Evolutionary conservation across 2,888 invertebrate genomes (phyloP).

Genomic region (Drosophila dives): DNA sequence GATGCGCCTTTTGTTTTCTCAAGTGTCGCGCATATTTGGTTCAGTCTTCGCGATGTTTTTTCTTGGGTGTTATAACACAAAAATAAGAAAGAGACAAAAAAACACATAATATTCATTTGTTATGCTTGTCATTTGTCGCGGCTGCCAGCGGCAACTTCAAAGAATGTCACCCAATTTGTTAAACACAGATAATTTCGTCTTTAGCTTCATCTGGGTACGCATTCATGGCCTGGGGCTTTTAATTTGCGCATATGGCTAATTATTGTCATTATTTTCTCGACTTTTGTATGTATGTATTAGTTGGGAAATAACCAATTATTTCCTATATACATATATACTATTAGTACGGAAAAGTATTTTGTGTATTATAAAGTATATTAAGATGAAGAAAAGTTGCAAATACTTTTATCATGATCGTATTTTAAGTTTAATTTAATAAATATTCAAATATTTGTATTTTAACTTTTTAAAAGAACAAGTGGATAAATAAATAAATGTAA

Average conservation of each 20-base stretch:
- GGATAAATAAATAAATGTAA: not conserved
- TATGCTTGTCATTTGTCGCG: conserved; percentile 81
- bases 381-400: not conserved
- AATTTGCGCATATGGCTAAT: conserved; percentile 67
- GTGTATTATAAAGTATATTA: not conserved
- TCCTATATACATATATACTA: not conserved
- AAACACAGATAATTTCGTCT: conserved; percentile 72
- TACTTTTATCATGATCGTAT: not conserved
- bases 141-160: conserved; percentile 77
- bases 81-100: conserved; percentile 47
- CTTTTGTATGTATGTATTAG: not conserved
- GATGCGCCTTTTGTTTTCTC: conserved; percentile 65
- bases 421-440: not conserved
- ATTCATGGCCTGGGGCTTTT: conserved; percentile 37
- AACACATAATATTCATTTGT: conserved; percentile 82
- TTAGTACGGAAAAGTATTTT: not conserved
- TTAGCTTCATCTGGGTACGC: conserved; percentile 30
- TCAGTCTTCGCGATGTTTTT: conserved; percentile 36
- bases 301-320: not conserved
- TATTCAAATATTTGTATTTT: not conserved
- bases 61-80: conserved; percentile 57
- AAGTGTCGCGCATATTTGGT: conserved; percentile 65
- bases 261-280: conserved; percentile 42
- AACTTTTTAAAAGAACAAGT: not conserved
- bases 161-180: conserved; percentile 81